Base-by-base conservation (phyloP, 2,888 invertebrate species). In the Hydropsyche betteni region DNA sequence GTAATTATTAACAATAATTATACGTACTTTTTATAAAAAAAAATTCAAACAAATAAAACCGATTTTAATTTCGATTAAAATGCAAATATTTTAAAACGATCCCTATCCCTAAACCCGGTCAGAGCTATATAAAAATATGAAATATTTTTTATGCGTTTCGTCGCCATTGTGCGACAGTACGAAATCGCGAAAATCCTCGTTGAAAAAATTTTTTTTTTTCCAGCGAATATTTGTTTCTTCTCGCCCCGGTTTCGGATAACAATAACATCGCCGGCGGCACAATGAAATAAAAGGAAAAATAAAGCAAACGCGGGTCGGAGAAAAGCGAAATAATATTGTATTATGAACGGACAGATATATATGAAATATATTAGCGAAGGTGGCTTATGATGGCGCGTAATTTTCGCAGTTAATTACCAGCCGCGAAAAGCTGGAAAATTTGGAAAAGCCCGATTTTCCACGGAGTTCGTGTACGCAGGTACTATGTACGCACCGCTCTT, bases 11-110 rank as follows among this genome's bases (percentile, higher is more conserved):
- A n/a, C 55, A 16, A 14, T 55, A 10, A 55, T n/a, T 7, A 55
- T 55, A 55, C 12, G 4, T 55, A 12, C 4, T 55, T 55, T 10
- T 55, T 24, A 24, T 24, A 12, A 12, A n/a, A 51, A 12, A n/a
- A 51, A 51, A 51, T 51, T 51, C 51, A 51, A 51, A 12, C 51
- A 51, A 64, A 55, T 16, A n/a, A 16, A 64, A 64, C 36, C 64
- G 64, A 64, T 64, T 64, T 64, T 64, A 64, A 64, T 64, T 64
- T 64, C 64, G 64, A 64, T 64, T 64, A 64, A 64, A 64, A 64
- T 64, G 64, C 64, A 36, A 64, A 64, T 33, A 64, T 64, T 36
- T 36, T 36, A 64, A 36, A 58, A 24, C 24, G 24, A 24, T 24
- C 24, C 24, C 24, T 24, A 24, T 24, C 24, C 24, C 24, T 24